Conservation (phyloP, 2,888 invertebrate species). For the Pinctada fucata region DNA sequence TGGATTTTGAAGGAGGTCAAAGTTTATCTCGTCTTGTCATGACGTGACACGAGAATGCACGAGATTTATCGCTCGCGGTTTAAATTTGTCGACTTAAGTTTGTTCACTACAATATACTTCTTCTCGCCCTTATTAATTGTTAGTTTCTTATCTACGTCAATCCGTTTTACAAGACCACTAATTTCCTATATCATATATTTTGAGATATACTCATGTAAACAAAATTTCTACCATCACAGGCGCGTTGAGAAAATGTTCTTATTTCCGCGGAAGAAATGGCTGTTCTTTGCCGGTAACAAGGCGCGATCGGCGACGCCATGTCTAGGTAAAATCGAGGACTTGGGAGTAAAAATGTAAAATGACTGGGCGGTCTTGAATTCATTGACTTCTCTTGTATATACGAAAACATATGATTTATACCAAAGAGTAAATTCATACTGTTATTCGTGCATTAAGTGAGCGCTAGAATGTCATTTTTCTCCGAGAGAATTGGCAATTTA, state of each 20-base stretch:
- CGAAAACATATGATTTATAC: conserved; percentile 39
- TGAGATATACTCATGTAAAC: conserved; percentile 42
- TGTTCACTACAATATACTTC: background rate
- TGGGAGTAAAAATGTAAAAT: conserved; percentile 29
- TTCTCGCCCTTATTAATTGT: conserved; percentile 2
- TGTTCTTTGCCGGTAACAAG: conserved; percentile 21
- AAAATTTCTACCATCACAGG: conserved; percentile 6
- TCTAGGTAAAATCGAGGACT: conserved; percentile 39
- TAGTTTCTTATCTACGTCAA: conserved; percentile 26
- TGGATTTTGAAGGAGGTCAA: conserved; percentile 14
- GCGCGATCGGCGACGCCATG: conserved; percentile 33
- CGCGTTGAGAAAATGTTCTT: conserved; percentile 7
- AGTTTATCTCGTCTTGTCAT: conserved; percentile 35
- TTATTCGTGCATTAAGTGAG: conserved; percentile 35
- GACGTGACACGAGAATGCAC: conserved; percentile 38
- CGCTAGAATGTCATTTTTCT: conserved; percentile 34
- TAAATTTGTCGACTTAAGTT: background rate
- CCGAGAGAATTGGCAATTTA: conserved; percentile 35
- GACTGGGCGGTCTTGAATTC: conserved; percentile 40
- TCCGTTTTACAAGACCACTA: conserved; percentile 30
- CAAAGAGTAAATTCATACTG: conserved; percentile 30
- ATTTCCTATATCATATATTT: conserved; percentile 42
- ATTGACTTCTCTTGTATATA: conserved; percentile 38
- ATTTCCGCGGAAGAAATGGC: conserved; percentile 15
- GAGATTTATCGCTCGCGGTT: conserved; percentile 25